A percentile compares a stretch with the other conserved stretches of the same genome.
Evolutionary conservation across 1,140 invertebrate genomes (phyloP).

Genomic region (Brachystomella parvula): DNA sequence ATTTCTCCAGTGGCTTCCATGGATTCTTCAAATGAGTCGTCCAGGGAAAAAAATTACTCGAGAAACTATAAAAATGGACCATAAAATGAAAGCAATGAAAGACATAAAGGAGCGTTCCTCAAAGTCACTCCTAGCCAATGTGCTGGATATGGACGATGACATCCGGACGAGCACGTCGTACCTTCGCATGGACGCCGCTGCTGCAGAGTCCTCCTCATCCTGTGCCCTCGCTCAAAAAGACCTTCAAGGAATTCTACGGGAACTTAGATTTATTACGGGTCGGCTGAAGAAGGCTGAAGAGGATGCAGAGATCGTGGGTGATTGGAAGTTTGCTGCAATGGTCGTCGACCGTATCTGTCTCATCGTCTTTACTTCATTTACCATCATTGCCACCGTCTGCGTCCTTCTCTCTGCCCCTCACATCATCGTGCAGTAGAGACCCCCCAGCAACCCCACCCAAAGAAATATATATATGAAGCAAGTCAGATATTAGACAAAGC

Average conservation of each 20-base stretch:
- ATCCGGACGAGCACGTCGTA: conserved; percentile 55
- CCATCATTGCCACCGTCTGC: conserved; percentile 86
- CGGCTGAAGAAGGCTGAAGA: conserved; percentile 83
- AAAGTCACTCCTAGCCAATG: conserved; percentile 83
- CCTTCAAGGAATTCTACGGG: conserved; percentile 74
- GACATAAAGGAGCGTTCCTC: conserved; percentile 86
- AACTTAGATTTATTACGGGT: conserved; percentile 87
- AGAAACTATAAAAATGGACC: conserved; percentile 78
- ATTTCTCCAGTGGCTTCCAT: conserved; percentile 93
- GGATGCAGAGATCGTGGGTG: conserved; percentile 81
- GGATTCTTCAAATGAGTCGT: conserved; percentile 72
- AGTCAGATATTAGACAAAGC: not conserved
- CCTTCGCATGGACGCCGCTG: conserved; percentile 35
- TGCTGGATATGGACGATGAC: conserved; percentile 82
- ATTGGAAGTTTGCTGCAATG: conserved; percentile 99
- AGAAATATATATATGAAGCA: not conserved
- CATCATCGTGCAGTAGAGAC: conserved; percentile 62
- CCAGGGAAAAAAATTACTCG: conserved; percentile 88
- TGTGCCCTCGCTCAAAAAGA: conserved; percentile 51
- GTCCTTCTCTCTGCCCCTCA: conserved; percentile 89
- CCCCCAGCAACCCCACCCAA: not conserved
- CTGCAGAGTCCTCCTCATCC: conserved; percentile 42
- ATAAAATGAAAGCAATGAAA: conserved; percentile 72
- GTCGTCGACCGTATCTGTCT: conserved; percentile 97
- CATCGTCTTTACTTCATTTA: conserved; percentile 93